A percentile compares a stretch with the other conserved stretches of the same genome.
These are phyloP conservation scores for Pipistrellus pygmaeus DNA, from an alignment of 2,797 vertebrate species.

Conservation along the genomic window DNA sequence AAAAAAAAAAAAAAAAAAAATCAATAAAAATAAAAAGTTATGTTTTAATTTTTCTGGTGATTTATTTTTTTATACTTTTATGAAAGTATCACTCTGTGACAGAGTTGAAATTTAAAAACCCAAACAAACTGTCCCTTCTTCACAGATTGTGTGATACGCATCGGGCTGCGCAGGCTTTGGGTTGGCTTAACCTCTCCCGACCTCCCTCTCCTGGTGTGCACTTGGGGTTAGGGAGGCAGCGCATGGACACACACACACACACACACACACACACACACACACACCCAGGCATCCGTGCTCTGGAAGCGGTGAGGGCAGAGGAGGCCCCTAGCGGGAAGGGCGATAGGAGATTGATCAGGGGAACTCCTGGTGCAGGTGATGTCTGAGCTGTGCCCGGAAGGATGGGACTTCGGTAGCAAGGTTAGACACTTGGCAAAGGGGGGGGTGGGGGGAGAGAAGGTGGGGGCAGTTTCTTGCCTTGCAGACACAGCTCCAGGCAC, in stretches of 20 bases:
- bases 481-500: background rate
- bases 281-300: background rate
- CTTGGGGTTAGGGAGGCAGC: background rate
- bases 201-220: background rate
- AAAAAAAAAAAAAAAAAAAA: too few species aligned
- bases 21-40: background rate
- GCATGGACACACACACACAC: background rate
- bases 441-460: background rate
- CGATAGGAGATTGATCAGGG: background rate
- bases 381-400: background rate
- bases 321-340: background rate
- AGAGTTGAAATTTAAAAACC: slow-evolving; percentile 49
- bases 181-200: background rate
- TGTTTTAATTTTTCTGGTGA: slow-evolving; percentile 42
- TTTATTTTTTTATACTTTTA: slow-evolving; percentile 45
- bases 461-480: background rate
- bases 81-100: background rate
- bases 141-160: background rate
- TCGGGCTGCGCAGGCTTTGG: background rate
- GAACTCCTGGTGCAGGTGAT: background rate
- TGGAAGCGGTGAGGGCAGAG: background rate
- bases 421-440: background rate
- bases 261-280: too few species aligned
- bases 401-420: background rate
- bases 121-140: background rate